Evolutionary conservation across 2,888 invertebrate species (phyloP).

Genomic region (Gnatocerus cornutus): DNA sequence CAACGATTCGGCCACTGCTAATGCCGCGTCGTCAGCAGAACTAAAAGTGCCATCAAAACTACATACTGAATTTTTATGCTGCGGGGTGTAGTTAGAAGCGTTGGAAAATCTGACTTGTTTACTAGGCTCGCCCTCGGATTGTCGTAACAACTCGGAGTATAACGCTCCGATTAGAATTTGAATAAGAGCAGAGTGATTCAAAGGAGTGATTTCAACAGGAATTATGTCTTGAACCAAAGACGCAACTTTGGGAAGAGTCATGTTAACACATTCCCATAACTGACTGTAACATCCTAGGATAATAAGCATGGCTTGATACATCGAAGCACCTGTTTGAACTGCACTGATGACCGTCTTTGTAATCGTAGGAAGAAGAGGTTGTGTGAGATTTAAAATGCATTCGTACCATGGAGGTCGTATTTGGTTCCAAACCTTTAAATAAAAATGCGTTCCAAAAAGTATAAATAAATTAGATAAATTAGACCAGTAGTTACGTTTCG

Average conservation of each 20-base stretch:
- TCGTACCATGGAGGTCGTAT: conserved; percentile 85
- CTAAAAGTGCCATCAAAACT: conserved; percentile 60
- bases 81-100: conserved; percentile 12
- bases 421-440: conserved; percentile 86
- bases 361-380: conserved; percentile 77
- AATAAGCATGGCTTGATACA: conserved; percentile 87
- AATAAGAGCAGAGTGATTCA: conserved; percentile 81
- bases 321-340: conserved; percentile 83
- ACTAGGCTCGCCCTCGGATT: conserved; percentile 67
- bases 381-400: conserved; percentile 79
- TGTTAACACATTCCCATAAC: conserved; percentile 80
- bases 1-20: conserved; percentile 84
- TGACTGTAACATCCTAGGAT: conserved; percentile 81
- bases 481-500: conserved; percentile 82
- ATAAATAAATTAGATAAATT: not conserved
- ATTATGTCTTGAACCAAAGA: conserved; percentile 79
- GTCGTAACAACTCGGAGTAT: conserved; percentile 78
- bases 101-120: conserved; percentile 57
- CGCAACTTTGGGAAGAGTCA: conserved; percentile 73
- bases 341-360: conserved; percentile 81
- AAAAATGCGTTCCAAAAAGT: not conserved
- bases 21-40: conserved; percentile 73
- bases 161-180: conserved; percentile 81
- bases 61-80: conserved; percentile 55
- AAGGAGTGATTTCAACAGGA: conserved; percentile 81